Evolutionary conservation across 1,140 invertebrate species (phyloP).

Genomic region (Bombus fervidus): DNA sequence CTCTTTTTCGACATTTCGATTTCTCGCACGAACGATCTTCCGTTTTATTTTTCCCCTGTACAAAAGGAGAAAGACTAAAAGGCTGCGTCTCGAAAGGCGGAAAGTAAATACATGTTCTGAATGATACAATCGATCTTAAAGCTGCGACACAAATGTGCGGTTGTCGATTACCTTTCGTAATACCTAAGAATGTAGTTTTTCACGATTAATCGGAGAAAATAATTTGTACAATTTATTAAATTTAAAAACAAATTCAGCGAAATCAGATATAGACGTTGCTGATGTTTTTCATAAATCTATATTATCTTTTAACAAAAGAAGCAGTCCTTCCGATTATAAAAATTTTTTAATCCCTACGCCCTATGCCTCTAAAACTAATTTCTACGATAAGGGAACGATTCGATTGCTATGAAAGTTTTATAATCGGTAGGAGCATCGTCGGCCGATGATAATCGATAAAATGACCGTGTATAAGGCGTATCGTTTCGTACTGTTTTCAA

Average conservation of each 20-base stretch:
- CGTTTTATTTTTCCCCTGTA: neutral
- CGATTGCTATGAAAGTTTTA: constrained; percentile 16
- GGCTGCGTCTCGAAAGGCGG: neutral
- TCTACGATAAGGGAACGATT: constrained; percentile 3
- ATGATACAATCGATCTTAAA: constrained; percentile 29
- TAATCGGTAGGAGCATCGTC: neutral
- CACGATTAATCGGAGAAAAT: neutral
- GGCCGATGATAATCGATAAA: constrained; percentile 15
- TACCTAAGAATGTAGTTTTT: neutral
- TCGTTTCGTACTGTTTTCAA: constrained; percentile 29
- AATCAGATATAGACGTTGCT: neutral
- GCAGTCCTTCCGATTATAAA: constrained; percentile 1
- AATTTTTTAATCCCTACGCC: neutral
- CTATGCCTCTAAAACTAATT: neutral
- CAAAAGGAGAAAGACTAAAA: constrained; percentile 28
- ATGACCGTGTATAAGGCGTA: constrained; percentile 10
- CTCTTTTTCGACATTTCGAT: neutral
- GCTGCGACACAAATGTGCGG: constrained; percentile 42
- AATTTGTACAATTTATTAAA: neutral
- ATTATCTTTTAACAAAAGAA: neutral
- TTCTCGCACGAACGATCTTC: neutral
- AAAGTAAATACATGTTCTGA: constrained; percentile 5
- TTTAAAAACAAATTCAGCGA: neutral
- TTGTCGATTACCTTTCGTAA: constrained; percentile 22
- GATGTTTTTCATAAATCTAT: neutral